Evolutionary conservation across 2,113 vertebrate species (phyloP), one percentile per base, ranked within the genome.

Genomic region (Sula dactylatra): DNA sequence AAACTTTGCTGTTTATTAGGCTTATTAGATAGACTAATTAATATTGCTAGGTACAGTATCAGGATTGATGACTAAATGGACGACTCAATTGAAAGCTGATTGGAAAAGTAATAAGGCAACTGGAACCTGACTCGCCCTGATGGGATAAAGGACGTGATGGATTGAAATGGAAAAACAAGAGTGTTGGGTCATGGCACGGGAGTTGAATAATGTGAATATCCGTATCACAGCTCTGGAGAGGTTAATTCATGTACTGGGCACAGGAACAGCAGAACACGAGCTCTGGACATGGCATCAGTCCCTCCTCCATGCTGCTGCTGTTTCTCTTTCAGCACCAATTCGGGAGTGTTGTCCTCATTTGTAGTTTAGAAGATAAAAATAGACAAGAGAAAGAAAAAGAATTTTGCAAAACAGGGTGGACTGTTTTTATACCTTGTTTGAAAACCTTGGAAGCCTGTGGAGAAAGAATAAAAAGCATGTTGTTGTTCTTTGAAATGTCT

Each of bases 141-240:
- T 56, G 45, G 24, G 36, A 24, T 47, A 74, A 83, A 36, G 40
- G 66, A 16, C 0, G 4, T 52, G 40, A 38, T 36, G 55, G 49
- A 25, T 1, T 38, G 73, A 73, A 73, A 32, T 49, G 36, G 36
- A 18, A 81, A 42, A 72, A 16, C 10, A 72, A 72, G 42, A 29
- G 18, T 49, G 13, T 13, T 52, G 78, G 62, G n/a, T 17, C 1
- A 0, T 44, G 31, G 16, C 10, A 6, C 11, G 10, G 3, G 38
- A n/a, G 50, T 67, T 59, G 26, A 15, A 18, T 8, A 22, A 11
- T 27, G 44, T 64, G 67, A 72, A 25, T 21, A 25, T 71, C 13
- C 27, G 3, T 5, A 7, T 16, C 49, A 10, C 21, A 65, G 78
- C 80, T 78, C 80, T 59, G 73, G 69, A 21, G 65, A 69, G 25